Evolutionary conservation across 2,888 invertebrate genomes (phyloP), one percentile per base, ranked within the genome.

Genomic region (Alsophila aescularia): DNA sequence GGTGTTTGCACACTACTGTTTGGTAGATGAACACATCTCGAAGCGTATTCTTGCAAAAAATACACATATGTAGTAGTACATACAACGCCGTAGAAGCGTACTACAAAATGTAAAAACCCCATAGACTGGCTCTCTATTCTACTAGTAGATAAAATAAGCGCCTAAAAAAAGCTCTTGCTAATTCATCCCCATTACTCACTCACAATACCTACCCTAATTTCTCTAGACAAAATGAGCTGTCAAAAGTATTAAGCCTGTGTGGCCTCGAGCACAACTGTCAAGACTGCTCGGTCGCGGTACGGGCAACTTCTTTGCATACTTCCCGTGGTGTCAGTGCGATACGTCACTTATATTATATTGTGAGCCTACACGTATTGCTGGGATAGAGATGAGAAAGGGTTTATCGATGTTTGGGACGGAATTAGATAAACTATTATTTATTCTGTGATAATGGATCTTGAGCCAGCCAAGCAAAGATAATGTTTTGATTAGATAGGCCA

Each of bases 231-330:
- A 70, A 77, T 69, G 70, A 75, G 62, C 77, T 77, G 81, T 81
- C 80, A 76, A 73, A 76, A 77, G 49, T 62, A 43, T 58, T 51
- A 7, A 16, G 52, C 69, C 69, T 58, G 53, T 56, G 55, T 57
- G 55, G 75, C 78, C 81, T 66, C 70, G 64, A 62, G 54, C 55
- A 63, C 77, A 80, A 85, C 83, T 82, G 83, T 81, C 90, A 90
- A 90, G 83, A 82, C 69, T 65, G 67, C 67, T 74, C 69, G 71
- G 77, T 69, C 73, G 74, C 48, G 47, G 74, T 81, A 77, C 69
- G 74, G 64, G 75, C 81, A 87, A 90, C 87, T 91, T 90, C 90
- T 91, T 91, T 91, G 89, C 90, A 90, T 90, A 91, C 89, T 91
- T 91, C 89, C 85, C 86, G 79, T 85, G 86, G 89, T 90, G 90